Evolutionary conservation across 2,888 invertebrate species (phyloP), one percentile per base, ranked within the genome.

Genomic region (Hypomecis atomaria): DNA sequence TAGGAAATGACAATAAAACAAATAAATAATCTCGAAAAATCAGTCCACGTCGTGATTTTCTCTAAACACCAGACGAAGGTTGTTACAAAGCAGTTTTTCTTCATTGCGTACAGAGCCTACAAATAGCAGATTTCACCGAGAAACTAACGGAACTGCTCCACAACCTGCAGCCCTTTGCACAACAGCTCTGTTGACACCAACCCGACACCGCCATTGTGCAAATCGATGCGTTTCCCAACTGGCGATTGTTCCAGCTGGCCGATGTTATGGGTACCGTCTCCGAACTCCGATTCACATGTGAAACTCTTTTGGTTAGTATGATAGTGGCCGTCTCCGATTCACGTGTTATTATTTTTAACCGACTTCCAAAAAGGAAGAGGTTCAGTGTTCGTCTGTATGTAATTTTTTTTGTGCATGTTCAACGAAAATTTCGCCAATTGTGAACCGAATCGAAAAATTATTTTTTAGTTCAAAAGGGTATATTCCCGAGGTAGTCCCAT

Each of bases 201-300:
- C 58, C 43, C 53, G 57, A 57, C 62, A 37, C 58, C 62, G 40
- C 11, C 45, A 56, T 62, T 62, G 62, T 63, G 62, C 37, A 63
- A 63, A 44, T 11, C 48, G 62, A 63, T 49, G 58, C 62, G 43
- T 63, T 63, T 54, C 54, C 58, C 59, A 60, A 68, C 60, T 45
- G 47, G 42, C 62, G 43, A 68, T 65, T 65, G 68, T 68, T 62
- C 42, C 54, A 52, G 49, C 4, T 45, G 43, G 11, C 6, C 59
- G 33, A 49, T 65, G 65, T 67, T 67, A 68, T 65, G 53, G 60
- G 23, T 57, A 56, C 38, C n/a, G 38, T 44, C 62, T 49, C 59
- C 59, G 37, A n/a, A 49, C 59, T 49, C 59, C 59, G 37, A n/a
- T 54, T 59, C 55, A 37, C 58, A 55, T 56, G 59, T 43, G 63